Conservation (phyloP, 2,797 vertebrate genomes). For the Menidia menidia region DNA sequence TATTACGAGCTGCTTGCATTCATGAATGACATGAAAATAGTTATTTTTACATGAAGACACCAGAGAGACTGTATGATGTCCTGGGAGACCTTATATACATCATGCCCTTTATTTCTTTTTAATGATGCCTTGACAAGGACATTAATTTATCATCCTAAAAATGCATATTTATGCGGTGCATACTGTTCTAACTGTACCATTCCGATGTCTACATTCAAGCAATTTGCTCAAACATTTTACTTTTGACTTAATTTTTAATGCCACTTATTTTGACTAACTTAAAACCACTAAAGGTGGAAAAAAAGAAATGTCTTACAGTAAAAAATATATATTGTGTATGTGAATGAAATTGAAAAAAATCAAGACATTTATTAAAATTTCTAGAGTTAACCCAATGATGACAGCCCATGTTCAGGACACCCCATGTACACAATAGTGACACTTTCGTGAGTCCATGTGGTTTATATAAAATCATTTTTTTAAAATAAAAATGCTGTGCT, state of each 20-base stretch:
- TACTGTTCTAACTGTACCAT: slow-evolving; percentile 13
- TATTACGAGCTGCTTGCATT: not conserved
- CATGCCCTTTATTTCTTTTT: slow-evolving; percentile 23
- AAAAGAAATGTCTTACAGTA: too few species aligned
- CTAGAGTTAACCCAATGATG: not conserved
- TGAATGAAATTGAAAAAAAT: too few species aligned
- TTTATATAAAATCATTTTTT: not conserved
- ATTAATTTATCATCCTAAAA: slow-evolving; percentile 33
- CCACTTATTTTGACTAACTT: too few species aligned
- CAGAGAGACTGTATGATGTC: slow-evolving; percentile 5
- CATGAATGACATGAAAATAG: slow-evolving; percentile 33
- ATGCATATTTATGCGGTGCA: slow-evolving; percentile 22
- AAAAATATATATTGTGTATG: too few species aligned
- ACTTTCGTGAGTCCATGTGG: not conserved
- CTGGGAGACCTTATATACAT: slow-evolving; percentile 25
- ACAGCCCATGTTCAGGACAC: not conserved
- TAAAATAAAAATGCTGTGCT: too few species aligned
- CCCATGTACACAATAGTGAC: too few species aligned
- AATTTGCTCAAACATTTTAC: slow-evolving; percentile 5
- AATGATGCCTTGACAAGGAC: slow-evolving; percentile 25
- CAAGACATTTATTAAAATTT: too few species aligned
- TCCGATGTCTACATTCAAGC: slow-evolving; percentile 13
- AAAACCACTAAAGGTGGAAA: too few species aligned
- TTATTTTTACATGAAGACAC: slow-evolving; percentile 29
- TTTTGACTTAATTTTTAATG: not conserved